Percentiles rank a stretch among this genome's conserved stretches.
Conservation (phyloP, 2,888 invertebrate genomes). For the Caenorhabditis plicata region DNA sequence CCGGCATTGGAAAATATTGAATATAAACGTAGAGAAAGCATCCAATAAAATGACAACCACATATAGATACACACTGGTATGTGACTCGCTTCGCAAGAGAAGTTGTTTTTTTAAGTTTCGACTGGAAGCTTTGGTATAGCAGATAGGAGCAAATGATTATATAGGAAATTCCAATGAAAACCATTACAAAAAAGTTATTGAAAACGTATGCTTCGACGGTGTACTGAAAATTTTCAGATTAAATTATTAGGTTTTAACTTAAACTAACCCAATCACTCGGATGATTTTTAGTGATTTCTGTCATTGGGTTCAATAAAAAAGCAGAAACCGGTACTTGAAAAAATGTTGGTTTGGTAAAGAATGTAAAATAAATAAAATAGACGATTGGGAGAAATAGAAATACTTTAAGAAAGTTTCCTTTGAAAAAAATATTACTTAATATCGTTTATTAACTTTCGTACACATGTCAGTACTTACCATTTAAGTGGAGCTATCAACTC, state of each 20-base stretch:
- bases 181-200: conserved; percentile 33
- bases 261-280: conserved; percentile 14
- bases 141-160: conserved; percentile 22
- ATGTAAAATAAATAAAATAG: conserved; percentile 33
- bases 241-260: no score
- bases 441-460: not conserved
- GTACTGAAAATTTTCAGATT: no score
- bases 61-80: conserved; percentile 25
- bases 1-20: conserved; percentile 32
- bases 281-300: conserved; percentile 18
- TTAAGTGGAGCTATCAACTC: conserved; percentile 20
- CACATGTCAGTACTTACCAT: not conserved
- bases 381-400: conserved; percentile 18
- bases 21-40: conserved; percentile 37
- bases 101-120: conserved; percentile 8
- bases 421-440: conserved; percentile 13
- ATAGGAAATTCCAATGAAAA: conserved; percentile 24
- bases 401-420: conserved; percentile 1
- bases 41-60: conserved; percentile 33
- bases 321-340: conserved; percentile 24
- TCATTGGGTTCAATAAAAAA: conserved; percentile 33
- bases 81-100: conserved; percentile 13
- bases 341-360: conserved; percentile 36
- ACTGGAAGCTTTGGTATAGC: conserved; percentile 10
- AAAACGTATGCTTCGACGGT: conserved; percentile 31